Evolutionary conservation across 35 echinoderm and acorn worm species (phyloP), one percentile per base, ranked within the genome.

Genomic region (Stichopus chloronotus): DNA sequence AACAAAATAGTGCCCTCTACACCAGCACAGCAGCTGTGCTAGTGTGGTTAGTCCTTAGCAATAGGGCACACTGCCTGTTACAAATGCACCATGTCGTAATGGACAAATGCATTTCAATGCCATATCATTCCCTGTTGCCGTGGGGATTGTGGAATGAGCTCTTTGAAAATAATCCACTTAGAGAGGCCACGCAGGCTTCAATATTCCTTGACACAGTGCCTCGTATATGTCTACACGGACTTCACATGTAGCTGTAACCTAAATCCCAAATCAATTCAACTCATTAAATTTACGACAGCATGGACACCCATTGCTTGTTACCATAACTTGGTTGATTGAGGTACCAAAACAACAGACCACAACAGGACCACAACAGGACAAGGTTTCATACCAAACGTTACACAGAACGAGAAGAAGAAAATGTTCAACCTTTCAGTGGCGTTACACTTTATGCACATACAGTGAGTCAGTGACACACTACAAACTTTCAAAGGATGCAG

Each of bases 21-120:
- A 20, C 55, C 55, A 85, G 82, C 82, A 85, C 82, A 85, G 82
- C 82, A 85, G 3, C 82, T 85, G 82, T 85, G 82, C 82, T 23
- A 58, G 82, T 85, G 82, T 85, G 57, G 56, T 85, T 58, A 56
- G 56, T 53, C 82, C 23, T 58, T 59, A 20, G 55, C 82, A 85
- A 58, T 58, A 85, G 82, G 82, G 57, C 22, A 43, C 30, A 58
- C 55, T 85, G 55, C 55, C 58, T 85, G 82, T 85, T 85, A 85
- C 19, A 16, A 58, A 85, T n/a, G 82, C 82, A 85, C 54, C 55
- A 58, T 53, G 14, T 81, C 52, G 53, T 53, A 81, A 55, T 8
- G 11, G 78, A 81, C 7, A 74, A 4, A 74, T 16, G n/a, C 7
- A 74, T 59, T 21, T 25, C 76, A 78, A 22, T 78, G 76, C 30